These are phyloP conservation scores for Eurystomus gularis DNA, from an alignment of 2,113 vertebrate species.

Conservation along the genomic window DNA sequence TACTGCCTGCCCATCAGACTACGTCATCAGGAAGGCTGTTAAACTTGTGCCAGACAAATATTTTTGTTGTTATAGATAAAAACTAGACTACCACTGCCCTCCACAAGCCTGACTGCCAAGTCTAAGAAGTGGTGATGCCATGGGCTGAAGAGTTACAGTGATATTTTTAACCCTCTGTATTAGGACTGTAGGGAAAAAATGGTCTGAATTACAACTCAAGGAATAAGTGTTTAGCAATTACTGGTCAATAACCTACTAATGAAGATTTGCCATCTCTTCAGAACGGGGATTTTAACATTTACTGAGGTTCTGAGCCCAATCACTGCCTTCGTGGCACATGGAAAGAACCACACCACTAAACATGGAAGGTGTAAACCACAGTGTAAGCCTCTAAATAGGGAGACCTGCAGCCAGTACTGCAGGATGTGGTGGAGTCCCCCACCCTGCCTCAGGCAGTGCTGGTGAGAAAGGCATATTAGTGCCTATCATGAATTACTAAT, in stretches of 20 bases:
- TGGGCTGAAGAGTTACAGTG: neutral
- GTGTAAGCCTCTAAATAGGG: neutral
- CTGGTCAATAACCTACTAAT: neutral
- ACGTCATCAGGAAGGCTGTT: neutral
- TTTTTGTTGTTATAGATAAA: neutral
- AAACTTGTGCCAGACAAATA: neutral
- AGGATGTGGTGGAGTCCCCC: neutral
- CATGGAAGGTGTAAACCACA: fast-evolving
- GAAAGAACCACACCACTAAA: neutral
- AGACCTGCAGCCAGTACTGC: neutral
- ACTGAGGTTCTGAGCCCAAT: neutral
- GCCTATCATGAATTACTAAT: neutral
- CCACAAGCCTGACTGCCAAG: neutral
- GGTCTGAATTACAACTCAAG: neutral
- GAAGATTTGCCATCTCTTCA: neutral
- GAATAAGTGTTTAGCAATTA: neutral
- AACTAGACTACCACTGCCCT: neutral
- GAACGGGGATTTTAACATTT: neutral
- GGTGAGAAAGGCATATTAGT: neutral
- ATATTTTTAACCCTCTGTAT: neutral
- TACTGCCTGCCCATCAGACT: neutral
- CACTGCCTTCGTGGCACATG: neutral
- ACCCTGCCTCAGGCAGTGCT: neutral
- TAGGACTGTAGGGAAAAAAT: neutral
- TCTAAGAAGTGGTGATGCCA: neutral